These are phyloP conservation scores for Mixornis gularis DNA, from an alignment of 2,113 vertebrate species.

Conservation along the genomic window DNA sequence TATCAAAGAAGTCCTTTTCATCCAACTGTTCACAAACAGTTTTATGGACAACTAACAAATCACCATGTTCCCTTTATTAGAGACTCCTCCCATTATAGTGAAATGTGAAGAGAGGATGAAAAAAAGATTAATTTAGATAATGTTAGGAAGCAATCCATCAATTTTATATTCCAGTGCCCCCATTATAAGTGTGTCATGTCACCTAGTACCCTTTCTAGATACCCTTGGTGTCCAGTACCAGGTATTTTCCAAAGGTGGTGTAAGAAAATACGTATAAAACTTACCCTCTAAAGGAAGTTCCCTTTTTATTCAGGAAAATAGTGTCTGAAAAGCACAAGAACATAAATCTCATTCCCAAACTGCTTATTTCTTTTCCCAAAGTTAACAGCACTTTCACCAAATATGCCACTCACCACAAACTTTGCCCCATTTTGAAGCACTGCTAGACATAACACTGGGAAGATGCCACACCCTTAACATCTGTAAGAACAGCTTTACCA, in stretches of 20 bases:
- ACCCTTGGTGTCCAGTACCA: neutral
- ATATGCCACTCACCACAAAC: slow-evolving; percentile 49
- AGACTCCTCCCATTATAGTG: slow-evolving; percentile 36
- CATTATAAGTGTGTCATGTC: neutral
- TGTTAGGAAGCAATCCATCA: neutral
- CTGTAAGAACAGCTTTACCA: slow-evolving; percentile 44
- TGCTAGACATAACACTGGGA: slow-evolving; percentile 20
- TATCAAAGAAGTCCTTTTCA: slow-evolving; percentile 61
- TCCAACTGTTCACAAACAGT: slow-evolving; percentile 58
- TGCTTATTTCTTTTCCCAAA: neutral
- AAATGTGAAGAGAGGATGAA: neutral
- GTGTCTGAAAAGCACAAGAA: neutral
- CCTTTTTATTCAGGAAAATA: neutral
- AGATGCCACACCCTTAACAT: slow-evolving; percentile 56
- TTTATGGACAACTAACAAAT: slow-evolving; percentile 61
- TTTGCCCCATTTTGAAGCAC: slow-evolving; percentile 45
- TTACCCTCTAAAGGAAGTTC: neutral
- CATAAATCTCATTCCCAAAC: neutral
- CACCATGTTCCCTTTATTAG: slow-evolving; percentile 35
- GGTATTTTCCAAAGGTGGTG: neutral
- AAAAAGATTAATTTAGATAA: neutral
- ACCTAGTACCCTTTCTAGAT: neutral
- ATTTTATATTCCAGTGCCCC: neutral
- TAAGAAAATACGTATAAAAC: neutral
- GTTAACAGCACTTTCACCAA: neutral